A percentile compares a stretch with the other conserved stretches of the same genome.
Evolutionary conservation across 37 sponge, comb jelly and placozoan genomes (phyloP).

Genomic region (Aphrocallistes beatrix): DNA sequence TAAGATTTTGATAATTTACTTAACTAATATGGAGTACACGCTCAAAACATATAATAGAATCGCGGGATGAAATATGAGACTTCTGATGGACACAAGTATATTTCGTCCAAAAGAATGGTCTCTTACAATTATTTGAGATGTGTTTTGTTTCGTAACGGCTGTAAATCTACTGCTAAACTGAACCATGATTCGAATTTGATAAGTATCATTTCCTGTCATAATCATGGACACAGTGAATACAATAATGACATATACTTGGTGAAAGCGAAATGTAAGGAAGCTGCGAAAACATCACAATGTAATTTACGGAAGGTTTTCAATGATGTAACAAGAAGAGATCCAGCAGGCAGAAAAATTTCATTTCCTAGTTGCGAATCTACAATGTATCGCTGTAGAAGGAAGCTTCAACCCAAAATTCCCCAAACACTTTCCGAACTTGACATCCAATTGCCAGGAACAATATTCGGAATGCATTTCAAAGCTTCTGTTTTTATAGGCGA

Average conservation of each 20-base stretch:
- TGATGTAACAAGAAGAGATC: neutral
- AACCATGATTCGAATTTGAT: neutral
- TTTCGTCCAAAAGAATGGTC: neutral
- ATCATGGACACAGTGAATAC: neutral
- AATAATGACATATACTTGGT: neutral
- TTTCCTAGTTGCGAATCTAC: neutral
- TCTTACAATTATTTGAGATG: neutral
- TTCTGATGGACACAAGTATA: neutral
- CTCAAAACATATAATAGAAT: neutral
- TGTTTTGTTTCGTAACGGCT: neutral
- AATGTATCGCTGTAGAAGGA: neutral
- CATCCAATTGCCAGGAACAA: neutral
- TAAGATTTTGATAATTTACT: no score
- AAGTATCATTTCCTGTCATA: neutral
- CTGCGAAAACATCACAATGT: neutral
- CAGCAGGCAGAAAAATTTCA: neutral
- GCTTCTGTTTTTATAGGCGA: neutral
- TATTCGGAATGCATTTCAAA: neutral
- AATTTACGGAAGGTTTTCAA: neutral
- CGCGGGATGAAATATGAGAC: neutral
- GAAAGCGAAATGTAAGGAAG: neutral
- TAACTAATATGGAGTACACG: conserved; percentile 10
- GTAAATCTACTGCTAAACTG: neutral
- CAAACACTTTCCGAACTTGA: neutral
- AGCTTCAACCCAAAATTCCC: neutral